phyloP scores from a whole-genome alignment of 1,140 invertebrate species.

The Bombus superbus region DNA sequence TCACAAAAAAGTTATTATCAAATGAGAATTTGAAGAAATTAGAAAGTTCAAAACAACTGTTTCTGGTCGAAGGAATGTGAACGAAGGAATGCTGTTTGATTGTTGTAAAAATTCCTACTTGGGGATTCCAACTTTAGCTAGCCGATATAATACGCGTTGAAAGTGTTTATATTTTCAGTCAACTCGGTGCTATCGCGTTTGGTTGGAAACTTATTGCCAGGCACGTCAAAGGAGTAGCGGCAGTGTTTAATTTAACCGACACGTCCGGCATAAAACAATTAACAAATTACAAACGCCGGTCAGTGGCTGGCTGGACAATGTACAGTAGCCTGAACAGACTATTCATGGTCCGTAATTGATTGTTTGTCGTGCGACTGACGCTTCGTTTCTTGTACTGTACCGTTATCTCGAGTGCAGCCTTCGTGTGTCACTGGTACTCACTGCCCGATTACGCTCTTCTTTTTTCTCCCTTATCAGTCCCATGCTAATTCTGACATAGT shows the following conservation, averaged over 20 bases:
- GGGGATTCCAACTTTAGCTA: too few species aligned
- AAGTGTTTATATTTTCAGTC: too few species aligned
- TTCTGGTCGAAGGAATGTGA: too few species aligned
- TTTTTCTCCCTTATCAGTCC: conserved; percentile 25
- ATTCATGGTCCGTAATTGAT: conserved; percentile 65
- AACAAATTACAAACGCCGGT: conserved; percentile 56
- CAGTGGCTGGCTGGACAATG: conserved; percentile 19
- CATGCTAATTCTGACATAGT: conserved; percentile 28
- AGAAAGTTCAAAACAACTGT: too few species aligned
- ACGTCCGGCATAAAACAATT: conserved; percentile 57
- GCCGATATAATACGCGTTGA: too few species aligned
- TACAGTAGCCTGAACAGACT: conserved; percentile 54
- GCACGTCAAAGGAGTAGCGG: too few species aligned
- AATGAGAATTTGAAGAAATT: too few species aligned
- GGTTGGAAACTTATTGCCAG: too few species aligned
- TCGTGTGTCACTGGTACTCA: conserved; percentile 32
- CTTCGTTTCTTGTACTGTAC: conserved; percentile 46
- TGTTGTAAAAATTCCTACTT: too few species aligned
- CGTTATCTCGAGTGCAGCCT: conserved; percentile 28
- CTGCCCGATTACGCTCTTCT: conserved; percentile 17
- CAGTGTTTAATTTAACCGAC: conserved; percentile 43
- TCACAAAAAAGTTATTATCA: too few species aligned
- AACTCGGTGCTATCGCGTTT: too few species aligned
- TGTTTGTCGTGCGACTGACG: conserved; percentile 59
- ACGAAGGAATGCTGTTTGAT: too few species aligned